These are phyloP conservation scores for Drosophila tropicalis DNA, from an alignment of 1,140 invertebrate species.

Conservation along the genomic window DNA sequence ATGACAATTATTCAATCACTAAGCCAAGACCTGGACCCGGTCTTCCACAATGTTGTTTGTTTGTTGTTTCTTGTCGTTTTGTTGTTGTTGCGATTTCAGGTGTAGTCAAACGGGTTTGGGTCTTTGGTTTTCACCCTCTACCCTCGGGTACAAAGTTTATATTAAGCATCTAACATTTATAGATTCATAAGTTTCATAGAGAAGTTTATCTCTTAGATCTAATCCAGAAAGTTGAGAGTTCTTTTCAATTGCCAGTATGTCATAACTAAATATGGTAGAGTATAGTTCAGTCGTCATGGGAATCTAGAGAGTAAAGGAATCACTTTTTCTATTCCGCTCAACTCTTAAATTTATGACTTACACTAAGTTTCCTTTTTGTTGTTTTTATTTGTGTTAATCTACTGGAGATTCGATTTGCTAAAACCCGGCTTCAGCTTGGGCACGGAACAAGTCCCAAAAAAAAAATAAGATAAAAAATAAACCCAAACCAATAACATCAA, in stretches of 20 bases:
- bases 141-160: neutral
- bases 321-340: slow-evolving; percentile 35
- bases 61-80: slow-evolving; percentile 1
- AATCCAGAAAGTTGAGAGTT: no score
- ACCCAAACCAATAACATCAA: slow-evolving; percentile 21
- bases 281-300: neutral
- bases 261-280: neutral
- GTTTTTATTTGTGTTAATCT: slow-evolving; percentile 62
- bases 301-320: no score
- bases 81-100: slow-evolving; percentile 12
- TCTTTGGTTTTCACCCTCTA: slow-evolving; percentile 15
- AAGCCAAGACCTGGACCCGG: neutral
- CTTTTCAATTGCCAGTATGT: no score
- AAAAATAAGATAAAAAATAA: neutral
- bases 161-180: neutral
- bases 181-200: no score
- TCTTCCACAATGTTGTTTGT: slow-evolving; percentile 5
- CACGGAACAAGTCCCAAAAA: slow-evolving; percentile 16
- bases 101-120: slow-evolving; percentile 22
- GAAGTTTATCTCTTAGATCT: no score
- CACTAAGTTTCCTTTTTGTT: slow-evolving; percentile 63
- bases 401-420: slow-evolving; percentile 62
- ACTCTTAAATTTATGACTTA: slow-evolving; percentile 23
- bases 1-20: slow-evolving; percentile 20
- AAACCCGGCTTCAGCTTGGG: slow-evolving; percentile 49